Percentiles rank a stretch among this genome's conserved stretches.
These are phyloP conservation scores for Amblyteles armatorius DNA, from an alignment of 2,888 invertebrate genomes.

Conservation along the genomic window DNA sequence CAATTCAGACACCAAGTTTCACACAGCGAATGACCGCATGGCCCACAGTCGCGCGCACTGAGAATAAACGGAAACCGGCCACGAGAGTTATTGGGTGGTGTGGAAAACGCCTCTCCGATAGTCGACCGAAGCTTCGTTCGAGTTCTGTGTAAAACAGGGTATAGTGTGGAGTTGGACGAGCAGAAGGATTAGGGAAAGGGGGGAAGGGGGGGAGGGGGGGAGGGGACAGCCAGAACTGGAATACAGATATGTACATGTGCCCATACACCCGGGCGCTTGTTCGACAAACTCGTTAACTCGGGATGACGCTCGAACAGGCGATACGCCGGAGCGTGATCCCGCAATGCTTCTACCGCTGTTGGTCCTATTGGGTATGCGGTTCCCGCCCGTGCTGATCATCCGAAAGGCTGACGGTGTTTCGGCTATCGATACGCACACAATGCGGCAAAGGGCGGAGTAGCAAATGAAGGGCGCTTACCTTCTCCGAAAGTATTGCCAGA, in stretches of 20 bases:
- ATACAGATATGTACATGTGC: constrained; percentile 31
- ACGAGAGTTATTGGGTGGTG: constrained; percentile 50
- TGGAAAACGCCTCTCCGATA: constrained; percentile 44
- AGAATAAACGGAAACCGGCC: constrained; percentile 34
- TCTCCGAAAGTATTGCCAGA: background rate
- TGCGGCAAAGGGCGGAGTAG: background rate
- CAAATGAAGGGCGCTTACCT: background rate
- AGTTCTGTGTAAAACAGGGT: constrained; percentile 45
- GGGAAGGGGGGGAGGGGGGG: background rate
- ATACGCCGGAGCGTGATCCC: constrained; percentile 51
- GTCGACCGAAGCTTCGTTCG: constrained; percentile 53
- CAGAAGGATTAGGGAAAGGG: constrained; percentile 12
- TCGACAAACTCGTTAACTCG: constrained; percentile 69
- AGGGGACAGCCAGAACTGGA: constrained; percentile 34
- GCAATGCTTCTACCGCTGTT: constrained; percentile 17
- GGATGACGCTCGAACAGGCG: constrained; percentile 56
- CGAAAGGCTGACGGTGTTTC: constrained; percentile 35
- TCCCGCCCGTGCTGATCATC: constrained; percentile 1
- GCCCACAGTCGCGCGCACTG: constrained; percentile 8
- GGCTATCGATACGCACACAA: background rate
- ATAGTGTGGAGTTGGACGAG: constrained; percentile 13
- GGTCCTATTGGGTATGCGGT: constrained; percentile 17
- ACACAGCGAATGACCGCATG: constrained; percentile 32
- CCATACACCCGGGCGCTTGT: constrained; percentile 47
- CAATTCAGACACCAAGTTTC: background rate